A percentile compares a stretch with the other conserved stretches of the same genome.
phyloP scores from a whole-genome alignment of 1,140 invertebrate species.

The Parapsyche elsis region DNA sequence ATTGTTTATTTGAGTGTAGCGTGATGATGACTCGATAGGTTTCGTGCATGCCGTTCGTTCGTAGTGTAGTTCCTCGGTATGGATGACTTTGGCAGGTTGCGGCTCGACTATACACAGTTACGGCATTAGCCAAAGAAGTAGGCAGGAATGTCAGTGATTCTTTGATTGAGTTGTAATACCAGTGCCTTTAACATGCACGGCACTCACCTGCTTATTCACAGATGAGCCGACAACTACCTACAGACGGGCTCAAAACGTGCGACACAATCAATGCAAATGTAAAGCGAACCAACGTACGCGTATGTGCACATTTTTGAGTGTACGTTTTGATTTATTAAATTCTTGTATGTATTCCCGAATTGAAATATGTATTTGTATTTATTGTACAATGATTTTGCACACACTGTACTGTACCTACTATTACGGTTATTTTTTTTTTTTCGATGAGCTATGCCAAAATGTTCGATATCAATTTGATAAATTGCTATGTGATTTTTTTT shows the following conservation, averaged over 20 bases:
- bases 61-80: neutral
- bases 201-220: conserved; percentile 24
- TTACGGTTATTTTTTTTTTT: conserved; percentile 14
- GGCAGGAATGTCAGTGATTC: conserved; percentile 45
- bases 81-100: conserved; percentile 31
- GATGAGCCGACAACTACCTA: conserved; percentile 6
- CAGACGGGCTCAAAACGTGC: neutral
- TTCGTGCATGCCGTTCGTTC: too few species aligned
- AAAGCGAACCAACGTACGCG: too few species aligned
- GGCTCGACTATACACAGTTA: conserved; percentile 35
- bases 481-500: conserved; percentile 19
- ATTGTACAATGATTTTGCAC: too few species aligned
- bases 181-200: conserved; percentile 14
- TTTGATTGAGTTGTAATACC: conserved; percentile 46
- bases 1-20: too few species aligned
- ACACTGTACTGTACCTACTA: too few species aligned
- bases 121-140: conserved; percentile 49
- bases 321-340: too few species aligned
- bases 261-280: too few species aligned
- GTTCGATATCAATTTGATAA: conserved; percentile 19
- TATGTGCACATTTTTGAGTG: too few species aligned
- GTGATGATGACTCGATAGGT: too few species aligned
- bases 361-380: too few species aligned
- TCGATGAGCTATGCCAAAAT: neutral
- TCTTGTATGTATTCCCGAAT: too few species aligned